Conservation (phyloP, 2,888 invertebrate genomes). For the Lasius fuliginosus region DNA sequence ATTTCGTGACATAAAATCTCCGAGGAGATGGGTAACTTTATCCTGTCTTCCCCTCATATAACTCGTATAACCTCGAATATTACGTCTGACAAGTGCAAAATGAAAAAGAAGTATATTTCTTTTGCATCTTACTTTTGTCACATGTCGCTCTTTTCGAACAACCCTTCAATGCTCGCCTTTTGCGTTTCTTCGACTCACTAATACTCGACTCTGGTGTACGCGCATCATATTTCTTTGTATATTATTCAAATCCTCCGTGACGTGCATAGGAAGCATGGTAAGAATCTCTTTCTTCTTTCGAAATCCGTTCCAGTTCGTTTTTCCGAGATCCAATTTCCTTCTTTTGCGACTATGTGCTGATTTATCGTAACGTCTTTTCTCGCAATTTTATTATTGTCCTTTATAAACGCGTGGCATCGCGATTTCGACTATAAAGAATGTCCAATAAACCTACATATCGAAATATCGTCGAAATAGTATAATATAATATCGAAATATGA, state of each 20-base stretch:
- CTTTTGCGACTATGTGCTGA: neutral
- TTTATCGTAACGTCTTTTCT: constrained; percentile 6
- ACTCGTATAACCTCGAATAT: constrained; percentile 54
- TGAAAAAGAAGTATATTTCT: constrained; percentile 46
- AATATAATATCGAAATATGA: constrained; percentile 3
- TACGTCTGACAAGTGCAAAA: constrained; percentile 54
- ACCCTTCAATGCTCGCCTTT: constrained; percentile 41
- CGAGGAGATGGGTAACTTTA: constrained; percentile 57
- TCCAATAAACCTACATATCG: neutral
- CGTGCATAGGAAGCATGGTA: constrained; percentile 11
- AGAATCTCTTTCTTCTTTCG: constrained; percentile 15
- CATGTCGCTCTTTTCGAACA: constrained; percentile 37
- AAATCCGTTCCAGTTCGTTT: constrained; percentile 28
- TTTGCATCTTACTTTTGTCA: constrained; percentile 46
- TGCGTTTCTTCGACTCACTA: constrained; percentile 32
- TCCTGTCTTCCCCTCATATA: constrained; percentile 41
- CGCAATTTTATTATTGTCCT: constrained; percentile 25
- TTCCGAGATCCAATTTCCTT: constrained; percentile 24
- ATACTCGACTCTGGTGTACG: constrained; percentile 25
- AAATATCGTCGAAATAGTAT: constrained; percentile 19
- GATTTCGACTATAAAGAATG: neutral
- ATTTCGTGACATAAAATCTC: constrained; percentile 51
- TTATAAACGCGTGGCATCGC: neutral
- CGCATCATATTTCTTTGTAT: constrained; percentile 36
- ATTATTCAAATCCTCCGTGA: constrained; percentile 44